phyloP scores from a whole-genome alignment of 2,888 invertebrate species.

The Silvanus unidentatus region DNA sequence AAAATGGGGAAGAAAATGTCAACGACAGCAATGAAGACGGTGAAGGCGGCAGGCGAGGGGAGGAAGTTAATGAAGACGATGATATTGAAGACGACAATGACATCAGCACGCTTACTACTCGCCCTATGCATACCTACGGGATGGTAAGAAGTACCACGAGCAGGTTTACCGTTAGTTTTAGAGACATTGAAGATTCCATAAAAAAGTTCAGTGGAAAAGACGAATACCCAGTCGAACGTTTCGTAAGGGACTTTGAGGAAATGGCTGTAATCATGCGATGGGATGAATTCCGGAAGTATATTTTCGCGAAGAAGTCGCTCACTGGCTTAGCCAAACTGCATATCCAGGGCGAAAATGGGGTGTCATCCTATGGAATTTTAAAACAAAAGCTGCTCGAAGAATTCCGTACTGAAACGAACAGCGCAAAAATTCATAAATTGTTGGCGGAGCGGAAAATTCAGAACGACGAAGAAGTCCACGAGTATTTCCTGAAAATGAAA shows the following conservation, averaged over 20 bases:
- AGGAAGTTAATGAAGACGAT: constrained; percentile 3
- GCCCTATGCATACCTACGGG: not conserved
- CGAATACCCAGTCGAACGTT: constrained; percentile 22
- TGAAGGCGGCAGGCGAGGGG: not conserved
- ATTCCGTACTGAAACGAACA: constrained; percentile 22
- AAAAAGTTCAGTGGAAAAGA: constrained; percentile 24
- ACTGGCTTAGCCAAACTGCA: constrained; percentile 27
- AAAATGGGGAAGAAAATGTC: constrained; percentile 6
- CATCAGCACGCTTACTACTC: not conserved
- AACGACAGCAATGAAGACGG: constrained; percentile 6
- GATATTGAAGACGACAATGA: not conserved
- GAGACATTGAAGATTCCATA: constrained; percentile 28
- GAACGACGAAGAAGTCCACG: constrained; percentile 33
- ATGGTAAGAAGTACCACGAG: not conserved
- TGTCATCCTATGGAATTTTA: constrained; percentile 21
- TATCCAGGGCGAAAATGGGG: constrained; percentile 24
- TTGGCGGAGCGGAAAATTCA: constrained; percentile 29
- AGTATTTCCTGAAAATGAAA: constrained; percentile 38
- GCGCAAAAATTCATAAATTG: constrained; percentile 21
- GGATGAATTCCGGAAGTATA: constrained; percentile 29
- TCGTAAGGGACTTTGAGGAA: constrained; percentile 30
- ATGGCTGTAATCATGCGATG: constrained; percentile 23
- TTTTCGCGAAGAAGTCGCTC: constrained; percentile 30
- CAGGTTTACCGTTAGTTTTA: constrained; percentile 20
- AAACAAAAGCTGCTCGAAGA: constrained; percentile 21